Base-by-base conservation (phyloP, 2,113 vertebrate species). In the Dasyprocta punctata region DNA sequence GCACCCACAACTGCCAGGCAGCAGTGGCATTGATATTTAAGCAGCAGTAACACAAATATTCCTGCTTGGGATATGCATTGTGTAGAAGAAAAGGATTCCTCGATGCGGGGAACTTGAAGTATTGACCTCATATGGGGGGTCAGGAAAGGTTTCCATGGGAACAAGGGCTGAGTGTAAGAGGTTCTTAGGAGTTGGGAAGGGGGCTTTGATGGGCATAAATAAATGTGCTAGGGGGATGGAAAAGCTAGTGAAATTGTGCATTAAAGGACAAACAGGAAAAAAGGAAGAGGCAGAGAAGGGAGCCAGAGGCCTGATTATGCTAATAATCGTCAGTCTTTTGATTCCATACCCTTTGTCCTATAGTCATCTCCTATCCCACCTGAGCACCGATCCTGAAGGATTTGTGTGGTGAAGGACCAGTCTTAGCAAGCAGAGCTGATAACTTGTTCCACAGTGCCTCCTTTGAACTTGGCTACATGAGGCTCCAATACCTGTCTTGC, bases 31-130 rank as follows among this genome's bases (percentile, higher is more conserved):
- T 77, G 65, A 47, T 38, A 56, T 12, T 47, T 36, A 58, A 69
- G n/a, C 73, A 47, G 58, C 38, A 87, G 13, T 4, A 36, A 52
- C 8, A 56, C n/a, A 28, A 47, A 47, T 33, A 10, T 54, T 73
- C 20, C 7, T 4, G 36, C 8, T 1, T 12, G 7, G 7, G 30
- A 56, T 58, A 4, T 0, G 7, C 12, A 54, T 4, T 33, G 8
- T 33, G 16, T 81, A 54, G 30, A 47, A 95, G 38, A 20, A 61
- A 71, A 86, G 41, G 60, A 61, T 44, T 52, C 17, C 71, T 20
- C 2, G 60, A 24, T 36, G 38, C 1, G 5, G 41, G 30, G 36
- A 90, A 54, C 12, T 22, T 36, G 16, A 24, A 13, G n/a, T 52
- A 22, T 13, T 67, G 14, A 0, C 58, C 58, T 71, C 52, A 63